Percentiles rank a stretch among this genome's conserved stretches.
phyloP scores from a whole-genome alignment of 2,797 vertebrate genomes.

The Tadarida brasiliensis region DNA sequence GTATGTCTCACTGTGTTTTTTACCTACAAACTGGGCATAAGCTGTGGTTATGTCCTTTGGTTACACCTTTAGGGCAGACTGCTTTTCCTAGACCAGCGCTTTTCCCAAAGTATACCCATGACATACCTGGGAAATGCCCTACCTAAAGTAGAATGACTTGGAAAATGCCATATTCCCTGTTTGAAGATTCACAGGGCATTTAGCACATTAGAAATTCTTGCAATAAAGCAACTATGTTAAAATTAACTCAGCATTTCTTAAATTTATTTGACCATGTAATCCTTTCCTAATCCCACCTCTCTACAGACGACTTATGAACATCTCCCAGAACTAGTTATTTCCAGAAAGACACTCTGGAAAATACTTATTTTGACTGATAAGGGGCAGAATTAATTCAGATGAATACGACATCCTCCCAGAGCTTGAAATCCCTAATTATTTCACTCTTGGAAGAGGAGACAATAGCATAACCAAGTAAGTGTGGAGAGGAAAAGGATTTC shows the following conservation, averaged over 20 bases:
- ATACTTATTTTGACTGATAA: background rate
- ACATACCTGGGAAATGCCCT: background rate
- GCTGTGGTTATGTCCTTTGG: background rate
- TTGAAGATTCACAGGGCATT: background rate
- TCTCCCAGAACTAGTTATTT: background rate
- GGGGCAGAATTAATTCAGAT: background rate
- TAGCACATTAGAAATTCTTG: background rate
- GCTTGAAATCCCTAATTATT: background rate
- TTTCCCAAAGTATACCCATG: background rate
- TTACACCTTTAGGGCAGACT: background rate
- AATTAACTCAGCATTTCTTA: background rate
- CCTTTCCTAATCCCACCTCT: background rate
- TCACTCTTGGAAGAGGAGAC: background rate
- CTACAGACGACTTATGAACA: background rate
- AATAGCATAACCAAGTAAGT: background rate
- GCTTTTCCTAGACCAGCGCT: background rate
- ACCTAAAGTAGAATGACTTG: background rate
- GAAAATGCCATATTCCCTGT: background rate
- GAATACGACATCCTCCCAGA: background rate
- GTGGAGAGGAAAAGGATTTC: background rate
- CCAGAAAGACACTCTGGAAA: background rate
- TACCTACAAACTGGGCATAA: too few species aligned
- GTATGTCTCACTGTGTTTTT: background rate
- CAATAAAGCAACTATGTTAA: background rate
- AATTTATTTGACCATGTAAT: background rate